Base-by-base conservation (phyloP, 2,113 vertebrate genomes). In the Burhinus oedicnemus region DNA sequence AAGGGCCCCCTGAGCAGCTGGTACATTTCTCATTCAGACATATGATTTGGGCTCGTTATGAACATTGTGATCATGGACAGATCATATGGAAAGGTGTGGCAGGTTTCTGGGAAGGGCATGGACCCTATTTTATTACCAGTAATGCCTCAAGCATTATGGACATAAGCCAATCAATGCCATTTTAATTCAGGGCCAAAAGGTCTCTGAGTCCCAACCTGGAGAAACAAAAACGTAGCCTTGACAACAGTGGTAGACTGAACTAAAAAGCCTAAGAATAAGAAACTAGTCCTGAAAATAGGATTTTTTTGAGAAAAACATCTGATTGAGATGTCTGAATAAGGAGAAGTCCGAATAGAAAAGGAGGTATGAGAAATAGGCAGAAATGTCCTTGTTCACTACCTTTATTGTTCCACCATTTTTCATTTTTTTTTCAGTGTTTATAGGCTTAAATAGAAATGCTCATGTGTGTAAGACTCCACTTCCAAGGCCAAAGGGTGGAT, bases 371-470 rank as follows among this genome's bases (percentile, higher is more conserved):
- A 86, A 36, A 80, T 21, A 79, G 25, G 12, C 36, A 69, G 16
- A 86, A 92, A 62, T 15, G 6, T 34, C 16, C 16, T 80, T 64
- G 14, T 22, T 61, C 4, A 5, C 9, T 42, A 16, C 9, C 4
- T 91, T 74, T 64, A 13, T n/a, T 20, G 2, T 85, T 76, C 15
- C 6, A 61, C 10, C 0, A 2, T 47, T 87, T 78, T 44, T 25
- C 1, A 0, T 4, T 25, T 36, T 92, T 69, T 90, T 27, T 18
- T 6, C 1, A 22, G 0, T 3, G 2, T 66, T 87, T 51, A 32
- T 45, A 78, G n/a, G 29, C n/a, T 78, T 78, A 62, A 75, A 58
- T 20, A 89, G 25, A 61, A 88, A 40, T 83, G 6, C 27, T 83
- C 15, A 26, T 20, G 7, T 68, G 26, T 66, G 4, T 44, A 60